Conservation (phyloP, 2,888 invertebrate species). For the Meta bourneti region DNA sequence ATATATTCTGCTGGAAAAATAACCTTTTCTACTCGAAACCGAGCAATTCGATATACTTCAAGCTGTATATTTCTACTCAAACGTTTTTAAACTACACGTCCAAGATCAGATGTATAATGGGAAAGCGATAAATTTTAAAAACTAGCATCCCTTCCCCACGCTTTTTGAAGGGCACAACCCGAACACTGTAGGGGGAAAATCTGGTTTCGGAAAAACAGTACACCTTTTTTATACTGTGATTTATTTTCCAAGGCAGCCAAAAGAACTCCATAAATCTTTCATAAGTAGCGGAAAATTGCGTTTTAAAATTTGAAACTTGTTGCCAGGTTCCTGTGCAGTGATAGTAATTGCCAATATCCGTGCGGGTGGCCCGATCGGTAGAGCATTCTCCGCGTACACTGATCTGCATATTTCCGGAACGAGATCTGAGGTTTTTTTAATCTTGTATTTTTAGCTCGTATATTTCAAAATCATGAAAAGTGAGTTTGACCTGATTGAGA, state of each 20-base stretch:
- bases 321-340: slow-evolving; percentile 44
- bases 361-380: slow-evolving; percentile 28
- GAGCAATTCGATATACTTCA: too few relatives aligned
- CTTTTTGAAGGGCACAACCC: slow-evolving; percentile 30
- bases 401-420: slow-evolving; percentile 42
- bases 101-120: slow-evolving; percentile 2
- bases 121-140: slow-evolving; percentile 51
- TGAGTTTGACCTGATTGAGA: slow-evolving; percentile 52
- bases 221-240: slow-evolving; percentile 16
- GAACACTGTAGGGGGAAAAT: slow-evolving; percentile 3
- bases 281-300: slow-evolving; percentile 70
- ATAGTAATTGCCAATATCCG: slow-evolving; percentile 70
- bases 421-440: slow-evolving; percentile 10
- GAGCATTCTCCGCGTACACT: background rate
- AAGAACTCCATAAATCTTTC: slow-evolving; percentile 71
- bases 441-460: background rate
- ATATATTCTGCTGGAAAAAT: too few relatives aligned
- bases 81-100: too few relatives aligned
- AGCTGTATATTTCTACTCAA: too few relatives aligned
- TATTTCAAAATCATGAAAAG: slow-evolving; percentile 15
- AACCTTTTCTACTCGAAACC: too few relatives aligned
- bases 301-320: slow-evolving; percentile 74
- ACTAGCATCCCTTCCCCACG: slow-evolving; percentile 18
- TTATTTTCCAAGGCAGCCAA: slow-evolving; percentile 44
- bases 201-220: slow-evolving; percentile 23